Conservation (phyloP, 2,797 vertebrate genomes). For the Propithecus deckenii region DNA sequence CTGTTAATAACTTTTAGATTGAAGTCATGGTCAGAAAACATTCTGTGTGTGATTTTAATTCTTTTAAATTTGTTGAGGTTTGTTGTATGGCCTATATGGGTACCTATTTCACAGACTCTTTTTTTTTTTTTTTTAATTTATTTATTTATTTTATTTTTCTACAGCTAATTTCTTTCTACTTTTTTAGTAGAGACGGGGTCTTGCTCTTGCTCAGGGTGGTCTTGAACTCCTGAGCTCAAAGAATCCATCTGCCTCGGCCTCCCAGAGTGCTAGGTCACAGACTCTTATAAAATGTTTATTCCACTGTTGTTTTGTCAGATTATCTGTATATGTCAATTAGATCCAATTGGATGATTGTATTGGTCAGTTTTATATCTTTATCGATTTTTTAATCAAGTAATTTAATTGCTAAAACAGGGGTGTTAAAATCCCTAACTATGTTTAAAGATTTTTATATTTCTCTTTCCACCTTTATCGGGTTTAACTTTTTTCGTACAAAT, state of each 20-base stretch:
- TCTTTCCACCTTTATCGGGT: not conserved
- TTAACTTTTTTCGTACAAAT: not conserved
- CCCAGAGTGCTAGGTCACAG: not conserved
- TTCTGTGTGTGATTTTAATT: not conserved
- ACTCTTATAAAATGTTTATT: not conserved
- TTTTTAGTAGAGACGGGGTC: too few relatives aligned
- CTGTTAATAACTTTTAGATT: conserved; percentile 9
- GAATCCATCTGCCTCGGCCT: too few relatives aligned
- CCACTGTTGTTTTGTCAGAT: not conserved
- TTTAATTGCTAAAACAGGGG: not conserved
- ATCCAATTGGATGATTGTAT: not conserved
- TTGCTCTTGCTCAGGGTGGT: too few relatives aligned
- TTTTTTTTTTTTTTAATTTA: too few relatives aligned
- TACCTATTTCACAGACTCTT: not conserved
- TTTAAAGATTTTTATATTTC: not conserved
- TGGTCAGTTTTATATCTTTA: not conserved
- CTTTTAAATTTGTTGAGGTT: not conserved
- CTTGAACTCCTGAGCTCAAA: too few relatives aligned
- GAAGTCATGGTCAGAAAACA: not conserved
- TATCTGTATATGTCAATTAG: not conserved
- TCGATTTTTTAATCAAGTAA: not conserved
- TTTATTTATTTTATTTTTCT: too few relatives aligned
- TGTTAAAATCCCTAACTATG: not conserved
- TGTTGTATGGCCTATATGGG: not conserved
- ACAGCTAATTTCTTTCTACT: too few relatives aligned